Evolutionary conservation across 2,797 vertebrate genomes (phyloP), one percentile per base, ranked within the genome.

Genomic region (Cyclopterus lumpus): DNA sequence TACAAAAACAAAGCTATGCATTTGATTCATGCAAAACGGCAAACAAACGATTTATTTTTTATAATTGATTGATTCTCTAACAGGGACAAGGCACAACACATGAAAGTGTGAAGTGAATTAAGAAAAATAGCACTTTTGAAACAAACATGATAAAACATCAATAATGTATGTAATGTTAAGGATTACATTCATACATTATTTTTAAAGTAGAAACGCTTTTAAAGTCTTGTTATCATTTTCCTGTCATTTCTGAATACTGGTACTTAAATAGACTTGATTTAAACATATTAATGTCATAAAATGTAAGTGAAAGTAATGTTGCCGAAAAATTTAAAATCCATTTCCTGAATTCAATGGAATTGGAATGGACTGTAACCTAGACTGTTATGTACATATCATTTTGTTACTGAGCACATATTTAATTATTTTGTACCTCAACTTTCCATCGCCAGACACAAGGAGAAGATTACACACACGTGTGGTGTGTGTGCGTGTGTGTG

Each of bases 361-460:
- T 2, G 16, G 26, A 55, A 5, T 34, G 65, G 14, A 44, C 7
- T 15, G 10, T 30, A 44, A 58, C 16, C 22, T n/a, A 0, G 11
- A 59, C 49, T 11, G 8, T 42, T n/a, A 32, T 10, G 38, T 73
- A 18, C 20, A 57, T 51, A 66, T 67, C 53, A 66, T 58, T 42
- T 71, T 62, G 36, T 73, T n/a, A 34, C 40, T 10, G 4, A 62
- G 34, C 40, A 38, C 40, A 60, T 24, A 28, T 71, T 63, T 40
- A 36, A 75, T 60, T 77, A 77, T 58, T 60, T 54, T 73, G 40
- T 16, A 24, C 7, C 0, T 30, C 0, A 48, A 72, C 38, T 82
- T 85, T 81, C 78, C 82, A 71, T 12, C 1, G 3, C 3, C 1
- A 26, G 68, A 79, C 73, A 71, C 38, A 69, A 79, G 70, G 64